A percentile compares a stretch with the other conserved stretches of the same genome.
phyloP scores from a whole-genome alignment of 2,888 invertebrate species.

The Germaria angustata region DNA sequence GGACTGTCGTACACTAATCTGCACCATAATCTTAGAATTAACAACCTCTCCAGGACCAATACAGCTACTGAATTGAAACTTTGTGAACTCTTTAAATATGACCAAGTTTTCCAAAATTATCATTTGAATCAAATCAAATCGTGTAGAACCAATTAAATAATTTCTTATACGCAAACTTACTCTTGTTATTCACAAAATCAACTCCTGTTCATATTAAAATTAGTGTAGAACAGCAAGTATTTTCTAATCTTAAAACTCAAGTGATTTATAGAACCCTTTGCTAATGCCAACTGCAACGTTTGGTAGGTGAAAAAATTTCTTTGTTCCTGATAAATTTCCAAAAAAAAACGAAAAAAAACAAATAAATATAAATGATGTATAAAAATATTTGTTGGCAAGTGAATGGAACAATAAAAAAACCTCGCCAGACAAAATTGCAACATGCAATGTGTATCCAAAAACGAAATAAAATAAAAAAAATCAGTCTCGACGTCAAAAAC shows the following conservation, averaged over 20 bases:
- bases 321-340: conserved; percentile 46
- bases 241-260: background rate
- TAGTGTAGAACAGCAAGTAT: no score
- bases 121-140: background rate
- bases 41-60: no score
- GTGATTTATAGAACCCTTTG: conserved; percentile 29
- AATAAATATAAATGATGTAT: no score
- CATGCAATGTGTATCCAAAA: background rate
- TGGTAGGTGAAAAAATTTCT: conserved; percentile 36
- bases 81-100: no score
- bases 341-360: background rate
- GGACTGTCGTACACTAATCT: no score
- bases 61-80: no score
- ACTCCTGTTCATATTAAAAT: no score
- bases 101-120: background rate
- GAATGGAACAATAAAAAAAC: conserved; percentile 22
- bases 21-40: no score
- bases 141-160: background rate
- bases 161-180: background rate
- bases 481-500: conserved; percentile 48
- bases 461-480: background rate
- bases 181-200: no score
- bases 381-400: conserved; percentile 48
- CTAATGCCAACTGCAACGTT: conserved; percentile 43
- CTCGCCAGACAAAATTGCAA: conserved; percentile 24